Base-by-base conservation (phyloP, 2,113 vertebrate species). In the Oreocharis arfaki region DNA sequence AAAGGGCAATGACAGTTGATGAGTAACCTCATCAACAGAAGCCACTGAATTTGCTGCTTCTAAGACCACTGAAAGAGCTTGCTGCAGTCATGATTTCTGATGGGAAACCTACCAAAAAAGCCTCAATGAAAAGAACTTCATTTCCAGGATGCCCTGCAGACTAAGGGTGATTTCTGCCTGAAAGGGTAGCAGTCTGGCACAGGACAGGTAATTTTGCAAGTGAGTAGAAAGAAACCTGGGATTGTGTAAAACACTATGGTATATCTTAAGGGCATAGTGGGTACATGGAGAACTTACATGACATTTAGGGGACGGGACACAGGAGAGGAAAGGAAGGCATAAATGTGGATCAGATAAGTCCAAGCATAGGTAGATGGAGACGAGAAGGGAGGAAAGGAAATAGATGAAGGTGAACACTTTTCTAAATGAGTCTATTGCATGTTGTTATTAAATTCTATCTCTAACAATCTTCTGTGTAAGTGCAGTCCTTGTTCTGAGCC, bases 281-380 rank as follows among this genome's bases (percentile, higher is more conserved):
- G 12, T 37, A 52, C 28, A 23, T 33, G 23, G 32, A 80, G 87
- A 92, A 44, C 18, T 28, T 67, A 35, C 11, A 30, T 10, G 21
- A 30, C 7, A 6, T 35, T 84, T 52, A 37, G 8, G 18, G 9
- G 4, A 69, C 0, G 0, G 16, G 41, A 65, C 20, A 64, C 9
- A 49, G 28, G 60, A 75, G 44, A 56, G 16, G 26, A 81, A 81
- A 83, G 16, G 16, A 33, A 68, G 33, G 26, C 18, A 61, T 35
- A 53, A 68, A 87, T 33, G 22, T 37, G 28, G 8, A 52, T 65
- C 13, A 79, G n/a, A 24, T 5, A 78, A 8, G 27, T 77, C 60
- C 8, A 30, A 44, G 22, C 3, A 13, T 1, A 50, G 9, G 8
- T 23, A 64, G 37, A 39, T 15, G n/a, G 23, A 56, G 52, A 75